Base-by-base conservation (phyloP, 2,888 invertebrate species). In the Acronicta psi region DNA sequence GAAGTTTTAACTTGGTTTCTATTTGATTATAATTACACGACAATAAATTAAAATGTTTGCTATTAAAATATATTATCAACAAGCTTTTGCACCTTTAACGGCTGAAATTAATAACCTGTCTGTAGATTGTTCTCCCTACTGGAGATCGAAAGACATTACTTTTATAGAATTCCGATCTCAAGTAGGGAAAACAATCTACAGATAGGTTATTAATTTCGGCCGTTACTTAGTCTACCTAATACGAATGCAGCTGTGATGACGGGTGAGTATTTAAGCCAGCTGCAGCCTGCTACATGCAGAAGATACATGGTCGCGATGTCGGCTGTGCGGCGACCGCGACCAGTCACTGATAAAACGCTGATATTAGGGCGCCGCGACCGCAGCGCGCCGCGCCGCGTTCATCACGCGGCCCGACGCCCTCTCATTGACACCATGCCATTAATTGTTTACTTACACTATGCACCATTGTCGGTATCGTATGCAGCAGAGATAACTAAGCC, bases 291-390 rank as follows among this genome's bases (percentile, higher is more conserved):
- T 57, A 56, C 43, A 49, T 60, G 57, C 61, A 59, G 64, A 60
- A 59, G 62, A 70, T 59, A 62, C 64, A 65, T 52, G 45, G 56
- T 34, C 55, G 62, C 52, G 54, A 56, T 61, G 42, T 73, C 69
- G 63, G 69, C 62, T 69, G 59, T 53, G 57, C 69, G 72, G 75
- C 69, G 78, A 80, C 83, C 86, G 80, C 87, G 80, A 43, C 78
- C 73, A 60, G 84, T 82, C 89, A 85, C 88, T 93, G 93, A 93
- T 91, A 92, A 91, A 93, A 91, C 87, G 90, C 77, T 83, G 87
- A 90, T 92, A 92, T 93, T 92, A 93, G 85, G 84, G 81, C 82
- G 83, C 85, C 80, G 85, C 83, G 80, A 80, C 85, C 83, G 82
- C 84, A 81, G 61, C 79, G 74, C 80, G 77, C 58, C 80, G 78